Conservation (phyloP, 2,888 invertebrate species). For the Acanthacorydalis orientalis region DNA sequence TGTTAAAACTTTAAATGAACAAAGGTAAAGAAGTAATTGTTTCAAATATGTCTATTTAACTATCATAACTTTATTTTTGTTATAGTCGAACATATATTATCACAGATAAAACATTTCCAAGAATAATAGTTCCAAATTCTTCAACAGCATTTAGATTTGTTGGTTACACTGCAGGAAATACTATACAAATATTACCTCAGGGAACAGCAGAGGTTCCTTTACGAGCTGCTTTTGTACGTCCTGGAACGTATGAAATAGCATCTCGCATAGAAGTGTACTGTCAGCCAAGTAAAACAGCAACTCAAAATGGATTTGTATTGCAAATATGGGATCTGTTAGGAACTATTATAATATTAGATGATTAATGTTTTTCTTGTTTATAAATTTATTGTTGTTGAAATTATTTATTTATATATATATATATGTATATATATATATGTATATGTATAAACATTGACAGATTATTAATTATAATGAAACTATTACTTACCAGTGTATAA, state of each 20-base stretch:
- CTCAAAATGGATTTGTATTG: neutral
- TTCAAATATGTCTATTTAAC: neutral
- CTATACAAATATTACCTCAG: slow-evolving; percentile 19
- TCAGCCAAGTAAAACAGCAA: slow-evolving; percentile 14
- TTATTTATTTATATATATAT: no score
- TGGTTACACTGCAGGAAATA: slow-evolving; percentile 18
- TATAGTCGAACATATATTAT: neutral
- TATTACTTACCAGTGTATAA: no score
- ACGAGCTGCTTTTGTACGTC: slow-evolving; percentile 39
- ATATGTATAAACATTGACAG: no score
- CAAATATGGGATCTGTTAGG: neutral
- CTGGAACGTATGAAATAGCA: slow-evolving; percentile 52
- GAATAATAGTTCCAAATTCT: slow-evolving; percentile 16
- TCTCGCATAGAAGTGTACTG: slow-evolving; percentile 38
- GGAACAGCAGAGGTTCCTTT: slow-evolving; percentile 19
- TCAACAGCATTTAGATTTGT: slow-evolving; percentile 24
- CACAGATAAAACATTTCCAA: slow-evolving; percentile 4
- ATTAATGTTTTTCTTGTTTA: no score
- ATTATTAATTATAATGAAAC: no score
- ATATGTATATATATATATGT: no score
- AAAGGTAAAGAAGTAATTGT: slow-evolving; percentile 29
- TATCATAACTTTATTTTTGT: neutral
- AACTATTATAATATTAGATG: neutral
- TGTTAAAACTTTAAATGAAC: slow-evolving; percentile 39
- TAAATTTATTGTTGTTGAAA: no score